Evolutionary conservation across 2,797 vertebrate species (phyloP).

Genomic region (Danio albolineatus): DNA sequence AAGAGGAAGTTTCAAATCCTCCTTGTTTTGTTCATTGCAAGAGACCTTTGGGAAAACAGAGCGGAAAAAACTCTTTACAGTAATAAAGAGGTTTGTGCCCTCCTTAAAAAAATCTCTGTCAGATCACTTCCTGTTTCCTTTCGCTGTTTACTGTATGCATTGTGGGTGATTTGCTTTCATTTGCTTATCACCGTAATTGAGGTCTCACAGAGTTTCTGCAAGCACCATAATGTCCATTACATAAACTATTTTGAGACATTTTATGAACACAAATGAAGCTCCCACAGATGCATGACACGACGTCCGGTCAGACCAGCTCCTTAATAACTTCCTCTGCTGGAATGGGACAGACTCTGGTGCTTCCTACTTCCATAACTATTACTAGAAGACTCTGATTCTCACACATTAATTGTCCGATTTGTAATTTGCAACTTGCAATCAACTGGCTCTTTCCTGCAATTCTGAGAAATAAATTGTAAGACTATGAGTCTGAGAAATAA

Average conservation of each 20-base stretch:
- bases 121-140: slow-evolving; percentile 76
- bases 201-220: slow-evolving; percentile 68
- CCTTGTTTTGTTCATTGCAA: slow-evolving; percentile 59
- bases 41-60: slow-evolving; percentile 39
- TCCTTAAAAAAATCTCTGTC: slow-evolving; percentile 50
- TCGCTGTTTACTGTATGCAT: slow-evolving; percentile 72
- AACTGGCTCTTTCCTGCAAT: too few relatives aligned
- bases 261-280: slow-evolving; percentile 76
- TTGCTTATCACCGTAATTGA: slow-evolving; percentile 81
- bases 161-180: slow-evolving; percentile 77
- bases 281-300: slow-evolving; percentile 52
- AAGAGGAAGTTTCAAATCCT: slow-evolving; percentile 63
- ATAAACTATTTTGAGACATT: slow-evolving; percentile 80
- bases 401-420: too few relatives aligned
- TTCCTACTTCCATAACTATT: not conserved
- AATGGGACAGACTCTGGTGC: slow-evolving; percentile 26
- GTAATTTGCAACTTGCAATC: too few relatives aligned
- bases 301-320: slow-evolving; percentile 37
- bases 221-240: slow-evolving; percentile 73
- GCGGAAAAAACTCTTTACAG: slow-evolving; percentile 33
- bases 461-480: too few relatives aligned
- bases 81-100: slow-evolving; percentile 70
- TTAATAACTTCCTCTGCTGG: slow-evolving; percentile 60
- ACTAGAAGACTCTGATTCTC: not conserved
- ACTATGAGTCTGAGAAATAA: too few relatives aligned